A percentile compares a stretch with the other conserved stretches of the same genome.
These are phyloP conservation scores for Emydoidea blandingii DNA, from an alignment of 2,797 vertebrate genomes.

Conservation along the genomic window DNA sequence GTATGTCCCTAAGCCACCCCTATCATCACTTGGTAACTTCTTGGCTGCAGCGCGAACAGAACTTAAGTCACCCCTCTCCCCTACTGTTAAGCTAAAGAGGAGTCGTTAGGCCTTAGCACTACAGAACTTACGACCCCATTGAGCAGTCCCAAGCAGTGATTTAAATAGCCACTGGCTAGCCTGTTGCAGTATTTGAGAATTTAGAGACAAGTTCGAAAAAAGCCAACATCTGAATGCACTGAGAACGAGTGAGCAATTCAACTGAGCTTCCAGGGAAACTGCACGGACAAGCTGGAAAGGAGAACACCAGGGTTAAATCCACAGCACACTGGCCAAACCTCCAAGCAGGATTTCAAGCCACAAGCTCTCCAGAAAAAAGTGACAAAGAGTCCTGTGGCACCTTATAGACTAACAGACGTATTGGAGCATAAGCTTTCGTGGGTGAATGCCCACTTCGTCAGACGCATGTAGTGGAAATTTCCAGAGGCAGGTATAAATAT, in stretches of 20 bases:
- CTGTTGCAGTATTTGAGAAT: background rate
- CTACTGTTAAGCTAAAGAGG: background rate
- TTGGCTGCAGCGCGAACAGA: background rate
- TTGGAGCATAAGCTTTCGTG: too few species aligned
- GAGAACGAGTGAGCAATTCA: background rate
- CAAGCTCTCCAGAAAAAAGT: too few species aligned
- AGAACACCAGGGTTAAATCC: background rate
- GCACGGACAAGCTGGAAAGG: background rate
- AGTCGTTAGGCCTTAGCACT: too few species aligned
- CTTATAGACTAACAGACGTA: too few species aligned
- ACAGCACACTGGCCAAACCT: background rate
- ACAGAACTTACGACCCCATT: too few species aligned
- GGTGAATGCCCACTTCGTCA: too few species aligned
- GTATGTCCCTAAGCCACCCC: background rate
- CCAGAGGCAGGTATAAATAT: too few species aligned
- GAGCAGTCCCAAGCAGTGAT: background rate
- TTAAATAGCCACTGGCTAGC: background rate
- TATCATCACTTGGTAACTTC: background rate
- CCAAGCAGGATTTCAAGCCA: background rate
- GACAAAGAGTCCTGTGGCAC: too few species aligned
- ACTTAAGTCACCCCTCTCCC: background rate
- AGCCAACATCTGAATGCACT: background rate
- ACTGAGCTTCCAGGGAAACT: background rate
- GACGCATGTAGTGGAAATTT: too few species aligned
- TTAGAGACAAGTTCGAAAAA: background rate